phyloP scores from a whole-genome alignment of 2,888 invertebrate genomes.

The Antheraea yamamai region DNA sequence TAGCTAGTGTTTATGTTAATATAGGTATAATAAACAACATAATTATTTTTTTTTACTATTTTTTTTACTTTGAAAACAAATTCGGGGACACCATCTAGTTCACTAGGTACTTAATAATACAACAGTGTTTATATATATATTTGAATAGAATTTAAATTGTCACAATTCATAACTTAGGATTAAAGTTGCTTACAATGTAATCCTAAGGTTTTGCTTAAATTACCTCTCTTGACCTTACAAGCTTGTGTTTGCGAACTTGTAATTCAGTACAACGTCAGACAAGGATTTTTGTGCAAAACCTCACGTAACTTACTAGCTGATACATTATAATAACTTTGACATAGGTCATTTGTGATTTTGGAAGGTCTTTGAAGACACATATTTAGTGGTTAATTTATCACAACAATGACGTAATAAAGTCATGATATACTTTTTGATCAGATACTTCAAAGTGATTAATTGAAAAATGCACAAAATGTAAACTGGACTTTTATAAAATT shows the following conservation, averaged over 20 bases:
- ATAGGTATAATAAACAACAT: no score
- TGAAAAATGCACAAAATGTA: no score
- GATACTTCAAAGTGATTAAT: not conserved
- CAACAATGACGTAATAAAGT: not conserved
- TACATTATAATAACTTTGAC: not conserved
- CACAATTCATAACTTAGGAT: not conserved
- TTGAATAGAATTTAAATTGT: not conserved
- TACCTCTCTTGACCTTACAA: not conserved
- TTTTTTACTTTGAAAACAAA: no score
- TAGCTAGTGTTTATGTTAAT: no score
- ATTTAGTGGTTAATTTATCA: no score
- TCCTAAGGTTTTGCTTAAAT: constrained; percentile 5
- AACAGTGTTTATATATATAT: not conserved
- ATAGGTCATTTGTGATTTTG: not conserved
- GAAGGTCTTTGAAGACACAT: no score
- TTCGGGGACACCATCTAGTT: no score
- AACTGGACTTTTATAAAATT: no score
- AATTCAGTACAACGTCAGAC: not conserved
- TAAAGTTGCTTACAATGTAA: not conserved
- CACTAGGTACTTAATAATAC: not conserved
- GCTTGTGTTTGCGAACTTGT: constrained; percentile 1
- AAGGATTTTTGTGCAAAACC: not conserved
- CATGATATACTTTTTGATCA: not conserved
- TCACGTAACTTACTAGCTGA: not conserved
- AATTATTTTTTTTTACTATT: no score